Percentiles rank a stretch among this genome's conserved stretches.
Evolutionary conservation across 2,113 vertebrate genomes (phyloP).

Genomic region (Antechinus stuartii): DNA sequence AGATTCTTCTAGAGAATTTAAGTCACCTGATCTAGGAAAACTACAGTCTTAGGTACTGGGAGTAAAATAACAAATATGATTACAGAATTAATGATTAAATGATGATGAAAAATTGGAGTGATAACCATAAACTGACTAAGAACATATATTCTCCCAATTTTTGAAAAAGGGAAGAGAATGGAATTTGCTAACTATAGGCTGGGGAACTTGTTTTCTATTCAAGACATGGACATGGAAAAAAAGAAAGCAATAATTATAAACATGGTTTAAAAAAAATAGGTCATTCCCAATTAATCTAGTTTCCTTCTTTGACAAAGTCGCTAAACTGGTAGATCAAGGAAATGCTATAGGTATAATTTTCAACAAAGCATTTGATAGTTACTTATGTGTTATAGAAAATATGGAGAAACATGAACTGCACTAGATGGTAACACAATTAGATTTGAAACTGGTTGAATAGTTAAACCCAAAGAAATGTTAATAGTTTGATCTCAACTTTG

Average conservation of each 20-base stretch:
- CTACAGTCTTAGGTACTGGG: neutral
- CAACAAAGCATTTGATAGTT: neutral
- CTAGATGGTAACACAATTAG: neutral
- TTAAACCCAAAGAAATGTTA: neutral
- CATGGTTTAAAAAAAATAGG: neutral
- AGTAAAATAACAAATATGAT: neutral
- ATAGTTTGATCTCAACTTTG: neutral
- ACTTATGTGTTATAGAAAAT: neutral
- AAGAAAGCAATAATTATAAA: neutral
- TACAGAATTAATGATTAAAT: neutral
- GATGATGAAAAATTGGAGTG: neutral
- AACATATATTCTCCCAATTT: neutral
- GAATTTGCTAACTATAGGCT: neutral
- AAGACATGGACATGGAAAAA: neutral
- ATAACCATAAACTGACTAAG: neutral
- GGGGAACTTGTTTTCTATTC: neutral
- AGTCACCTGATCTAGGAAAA: neutral
- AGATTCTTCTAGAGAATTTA: neutral
- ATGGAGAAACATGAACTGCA: neutral
- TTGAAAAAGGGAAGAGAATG: neutral
- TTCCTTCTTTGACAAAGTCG: neutral
- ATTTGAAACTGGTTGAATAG: neutral
- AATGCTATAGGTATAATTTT: neutral
- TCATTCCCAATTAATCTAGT: neutral
- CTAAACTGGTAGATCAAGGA: neutral